A percentile compares a stretch with the other conserved stretches of the same genome.
These are phyloP conservation scores for Oryzias celebensis DNA, from an alignment of 2,113 vertebrate species.

Conservation along the genomic window DNA sequence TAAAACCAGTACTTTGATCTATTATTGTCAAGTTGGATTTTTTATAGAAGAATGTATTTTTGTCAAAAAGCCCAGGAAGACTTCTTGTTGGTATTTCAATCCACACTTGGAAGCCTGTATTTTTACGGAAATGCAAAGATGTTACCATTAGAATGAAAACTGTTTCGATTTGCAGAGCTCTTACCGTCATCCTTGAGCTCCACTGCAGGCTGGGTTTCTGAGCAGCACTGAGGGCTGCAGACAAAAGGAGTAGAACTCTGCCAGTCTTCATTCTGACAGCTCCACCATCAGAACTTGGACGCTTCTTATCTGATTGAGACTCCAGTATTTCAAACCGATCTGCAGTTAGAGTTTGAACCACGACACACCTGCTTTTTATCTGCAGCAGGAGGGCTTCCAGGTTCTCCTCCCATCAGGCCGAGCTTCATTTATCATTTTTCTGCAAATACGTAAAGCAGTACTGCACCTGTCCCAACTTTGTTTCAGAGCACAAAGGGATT, in stretches of 20 bases:
- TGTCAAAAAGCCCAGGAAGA: no score
- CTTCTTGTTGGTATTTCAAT: no score
- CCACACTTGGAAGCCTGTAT: no score
- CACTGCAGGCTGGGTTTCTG: conserved; percentile 44
- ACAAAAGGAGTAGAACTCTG: conserved; percentile 47
- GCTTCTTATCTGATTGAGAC: fast-evolving
- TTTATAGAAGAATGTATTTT: no score
- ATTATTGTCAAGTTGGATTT: no score
- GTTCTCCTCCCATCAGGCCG: background rate
- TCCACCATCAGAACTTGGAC: background rate
- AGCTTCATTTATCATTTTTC: conserved; percentile 1
- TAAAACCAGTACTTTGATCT: no score
- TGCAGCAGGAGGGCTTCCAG: conserved; percentile 12
- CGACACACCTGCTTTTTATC: background rate
- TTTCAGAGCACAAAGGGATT: fast-evolving
- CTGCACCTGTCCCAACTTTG: background rate
- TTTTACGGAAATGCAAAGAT: no score
- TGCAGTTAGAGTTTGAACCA: no score
- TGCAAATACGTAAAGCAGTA: background rate
- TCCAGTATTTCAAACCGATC: no score
- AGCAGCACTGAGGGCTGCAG: conserved; percentile 44
- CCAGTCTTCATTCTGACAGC: conserved; percentile 59
- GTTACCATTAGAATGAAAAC: background rate
- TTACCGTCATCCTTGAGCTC: conserved; percentile 56
- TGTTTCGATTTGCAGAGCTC: background rate